Evolutionary conservation across 2,113 vertebrate species (phyloP).

Genomic region (Macrotus californicus): DNA sequence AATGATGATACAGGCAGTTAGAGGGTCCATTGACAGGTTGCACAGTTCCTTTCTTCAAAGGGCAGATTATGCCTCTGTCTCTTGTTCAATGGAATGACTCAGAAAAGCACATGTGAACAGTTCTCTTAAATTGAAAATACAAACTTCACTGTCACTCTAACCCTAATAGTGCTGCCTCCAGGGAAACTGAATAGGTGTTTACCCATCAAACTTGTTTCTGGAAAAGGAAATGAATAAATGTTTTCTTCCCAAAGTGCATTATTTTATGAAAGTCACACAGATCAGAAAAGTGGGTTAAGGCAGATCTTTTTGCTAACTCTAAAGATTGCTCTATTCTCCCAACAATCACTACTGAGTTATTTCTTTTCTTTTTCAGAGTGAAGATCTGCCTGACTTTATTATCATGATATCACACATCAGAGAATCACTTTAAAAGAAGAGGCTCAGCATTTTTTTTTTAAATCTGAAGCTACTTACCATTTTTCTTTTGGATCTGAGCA

Average conservation of each 20-base stretch:
- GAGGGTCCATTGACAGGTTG: accelerated
- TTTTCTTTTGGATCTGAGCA: conserved; percentile 68
- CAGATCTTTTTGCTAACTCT: background rate
- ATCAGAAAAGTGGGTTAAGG: accelerated
- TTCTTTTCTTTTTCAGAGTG: conserved; percentile 80
- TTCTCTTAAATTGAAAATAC: background rate
- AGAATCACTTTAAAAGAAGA: conserved; percentile 71
- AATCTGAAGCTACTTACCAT: conserved; percentile 78
- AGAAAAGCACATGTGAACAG: background rate
- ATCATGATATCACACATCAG: conserved; percentile 61
- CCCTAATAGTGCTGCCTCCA: background rate
- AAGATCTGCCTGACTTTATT: conserved; percentile 66
- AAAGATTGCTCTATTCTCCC: background rate
- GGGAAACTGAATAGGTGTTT: background rate
- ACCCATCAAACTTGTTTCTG: background rate
- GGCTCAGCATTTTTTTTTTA: conserved; percentile 56
- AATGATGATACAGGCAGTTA: accelerated
- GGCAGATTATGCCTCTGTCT: background rate
- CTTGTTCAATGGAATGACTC: background rate
- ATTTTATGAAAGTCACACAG: too few species aligned
- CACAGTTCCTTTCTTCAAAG: accelerated
- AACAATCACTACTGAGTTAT: conserved; percentile 33
- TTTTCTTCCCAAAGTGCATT: background rate
- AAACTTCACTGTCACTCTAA: background rate
- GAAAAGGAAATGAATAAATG: background rate